phyloP scores from a whole-genome alignment of 2,888 invertebrate species.

The Ormyrus nitidulus region DNA sequence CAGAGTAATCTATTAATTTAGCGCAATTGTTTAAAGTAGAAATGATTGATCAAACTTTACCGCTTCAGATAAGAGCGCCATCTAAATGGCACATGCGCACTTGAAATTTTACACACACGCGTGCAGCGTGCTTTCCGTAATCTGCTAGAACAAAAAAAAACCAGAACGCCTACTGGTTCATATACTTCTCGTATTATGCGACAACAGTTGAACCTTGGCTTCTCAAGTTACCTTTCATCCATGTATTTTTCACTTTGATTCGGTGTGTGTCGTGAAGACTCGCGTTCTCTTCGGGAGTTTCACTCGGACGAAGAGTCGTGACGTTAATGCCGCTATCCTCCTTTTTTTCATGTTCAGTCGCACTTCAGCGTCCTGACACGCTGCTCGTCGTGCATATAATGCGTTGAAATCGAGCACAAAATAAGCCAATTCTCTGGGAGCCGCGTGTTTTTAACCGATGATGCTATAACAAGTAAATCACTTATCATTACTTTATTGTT shows the following conservation, averaged over 20 bases:
- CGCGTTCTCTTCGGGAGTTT: neutral
- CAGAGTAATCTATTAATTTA: no score
- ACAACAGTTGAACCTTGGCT: constrained; percentile 22
- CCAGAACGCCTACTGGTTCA: neutral
- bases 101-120: neutral
- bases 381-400: constrained; percentile 23
- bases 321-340: neutral
- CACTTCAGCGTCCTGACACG: constrained; percentile 49
- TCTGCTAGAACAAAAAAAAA: neutral
- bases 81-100: neutral
- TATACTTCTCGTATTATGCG: constrained; percentile 9
- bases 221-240: constrained; percentile 29
- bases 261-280: neutral
- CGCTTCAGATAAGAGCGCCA: neutral
- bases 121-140: neutral
- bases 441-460: constrained; percentile 7
- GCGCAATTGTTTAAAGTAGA: neutral
- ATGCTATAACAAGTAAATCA: constrained; percentile 47
- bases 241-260: constrained; percentile 19
- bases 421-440: constrained; percentile 18
- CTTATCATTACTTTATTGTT: neutral
- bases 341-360: constrained; percentile 45
- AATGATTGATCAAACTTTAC: neutral
- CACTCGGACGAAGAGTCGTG: neutral
- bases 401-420: constrained; percentile 18